phyloP scores from a whole-genome alignment of 2,113 vertebrate species.

The Coracopsis vasa region DNA sequence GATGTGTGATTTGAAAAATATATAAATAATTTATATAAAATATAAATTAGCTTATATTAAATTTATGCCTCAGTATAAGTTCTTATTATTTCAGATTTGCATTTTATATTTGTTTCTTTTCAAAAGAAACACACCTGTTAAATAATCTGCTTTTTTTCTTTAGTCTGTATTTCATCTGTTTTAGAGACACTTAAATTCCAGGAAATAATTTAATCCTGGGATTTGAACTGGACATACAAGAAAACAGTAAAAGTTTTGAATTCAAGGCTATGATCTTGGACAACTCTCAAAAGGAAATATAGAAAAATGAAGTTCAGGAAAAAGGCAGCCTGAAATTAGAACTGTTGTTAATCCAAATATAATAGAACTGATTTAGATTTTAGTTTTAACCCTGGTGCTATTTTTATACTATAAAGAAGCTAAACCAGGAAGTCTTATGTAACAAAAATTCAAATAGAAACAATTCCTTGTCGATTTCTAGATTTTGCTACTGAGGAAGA shows the following conservation, averaged over 20 bases:
- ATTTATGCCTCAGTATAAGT: background rate
- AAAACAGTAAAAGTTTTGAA: background rate
- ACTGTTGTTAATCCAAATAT: background rate
- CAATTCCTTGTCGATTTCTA: background rate
- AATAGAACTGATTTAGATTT: background rate
- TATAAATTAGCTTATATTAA: background rate
- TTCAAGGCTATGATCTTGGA: constrained; percentile 2
- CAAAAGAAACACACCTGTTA: background rate
- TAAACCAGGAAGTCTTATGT: background rate
- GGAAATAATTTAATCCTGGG: constrained; percentile 16
- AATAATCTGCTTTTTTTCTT: background rate
- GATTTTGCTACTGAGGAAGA: background rate
- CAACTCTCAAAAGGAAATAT: constrained; percentile 4
- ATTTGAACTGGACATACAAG: background rate
- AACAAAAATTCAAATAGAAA: background rate
- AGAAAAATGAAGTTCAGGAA: constrained; percentile 4
- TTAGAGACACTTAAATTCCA: background rate
- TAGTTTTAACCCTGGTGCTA: background rate
- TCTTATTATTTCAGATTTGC: background rate
- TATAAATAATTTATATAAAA: background rate
- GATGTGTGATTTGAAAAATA: background rate
- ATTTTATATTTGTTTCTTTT: background rate
- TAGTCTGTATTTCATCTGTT: background rate
- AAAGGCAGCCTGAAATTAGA: constrained; percentile 13
- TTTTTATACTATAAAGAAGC: background rate